Evolutionary conservation across 2,888 invertebrate genomes (phyloP), one percentile per base, ranked within the genome.

Genomic region (Xylota sylvarum): DNA sequence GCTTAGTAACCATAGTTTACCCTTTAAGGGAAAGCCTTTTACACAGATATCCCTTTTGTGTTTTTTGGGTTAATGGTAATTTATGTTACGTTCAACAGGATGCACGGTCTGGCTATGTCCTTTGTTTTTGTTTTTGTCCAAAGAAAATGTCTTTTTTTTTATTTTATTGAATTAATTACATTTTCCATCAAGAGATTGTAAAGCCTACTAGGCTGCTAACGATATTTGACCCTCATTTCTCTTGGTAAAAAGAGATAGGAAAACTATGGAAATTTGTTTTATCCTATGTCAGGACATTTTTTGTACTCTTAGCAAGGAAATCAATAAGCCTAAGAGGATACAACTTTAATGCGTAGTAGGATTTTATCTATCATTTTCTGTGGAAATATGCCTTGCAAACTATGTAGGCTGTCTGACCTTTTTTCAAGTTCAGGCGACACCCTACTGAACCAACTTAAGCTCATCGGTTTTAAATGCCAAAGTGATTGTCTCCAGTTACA

Each of bases 1-100:
- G 14, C 43, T 43, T 43, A 43, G 43, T 14, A 14, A 14, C 43
- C 43, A 5, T 14, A 43, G 43, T 43, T 43, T 50, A 50, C 50
- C 50, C 50, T 12, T 50, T 50, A 12, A 50, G 23, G 5, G 5
- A 50, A 50, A 23, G 50, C 7, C 50, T 50, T 23, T 23, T 23
- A 23, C 23, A 10, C 50, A 50, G 19, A 50, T 10, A 50, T 50
- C 50, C 50, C 17, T 46, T 48, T 23, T 2, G 23, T 23, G 23
- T 23, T 48, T 46, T 40, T 14, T 43, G 43, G 43, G 43, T 43
- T 50, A 50, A 50, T 50, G 50, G 50, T 23, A 50, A 23, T 50
- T 50, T 50, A 50, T 50, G 19, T 50, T 23, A 50, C 23, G 50
- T 4, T 19, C 23, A 50, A 23, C 23, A 50, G 50, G 50, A 50